Base-by-base conservation (phyloP, 1,140 invertebrate genomes). In the Drosophila nigromelanica region DNA sequence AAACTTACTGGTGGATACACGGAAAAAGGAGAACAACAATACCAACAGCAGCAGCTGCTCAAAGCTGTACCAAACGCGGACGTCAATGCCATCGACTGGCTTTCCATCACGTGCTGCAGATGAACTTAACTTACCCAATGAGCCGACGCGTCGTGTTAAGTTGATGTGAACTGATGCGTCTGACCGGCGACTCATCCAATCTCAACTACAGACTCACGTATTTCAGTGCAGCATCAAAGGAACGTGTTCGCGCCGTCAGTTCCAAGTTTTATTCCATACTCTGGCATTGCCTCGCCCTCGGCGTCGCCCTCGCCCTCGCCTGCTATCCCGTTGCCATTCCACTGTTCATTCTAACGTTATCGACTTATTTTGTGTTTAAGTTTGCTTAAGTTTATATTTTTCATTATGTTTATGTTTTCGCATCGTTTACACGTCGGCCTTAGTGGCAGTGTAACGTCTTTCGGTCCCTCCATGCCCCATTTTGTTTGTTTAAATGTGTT, bases 321-420 rank as follows among this genome's bases (percentile, higher is more conserved):
- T n/a, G n/a, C 18, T 11, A 3, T 15, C 2, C 12, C 21, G 30
- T 14, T 56, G 12, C 50, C 3, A 40, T 35, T 51, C 21, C 21
- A 66, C 5, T 56, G 51, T 43, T 50, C 59, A 60, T 73, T 69
- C 74, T 73, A 68, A 73, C 62, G 58, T 48, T 68, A 78, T 78
- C 73, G 76, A 78, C 62, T 72, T 69, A 67, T 67, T 67, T 42
- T 67, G 27, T 73, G 76, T 78, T 78, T 76, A 76, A 76, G 76
- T 78, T 78, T 73, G 61, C 69, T 73, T 73, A 76, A 76, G 76
- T 73, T 78, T 78, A 73, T 76, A 78, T 78, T 62, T 78, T 73
- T 73, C 76, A 76, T 78, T 76, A 78, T 78, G 76, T 78, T 78
- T 78, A 76, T 76, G 76, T 78, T 78, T 66, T 60, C 73, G 69